These are phyloP conservation scores for Epinephelus coioides DNA, from an alignment of 2,797 vertebrate genomes.

Conservation along the genomic window DNA sequence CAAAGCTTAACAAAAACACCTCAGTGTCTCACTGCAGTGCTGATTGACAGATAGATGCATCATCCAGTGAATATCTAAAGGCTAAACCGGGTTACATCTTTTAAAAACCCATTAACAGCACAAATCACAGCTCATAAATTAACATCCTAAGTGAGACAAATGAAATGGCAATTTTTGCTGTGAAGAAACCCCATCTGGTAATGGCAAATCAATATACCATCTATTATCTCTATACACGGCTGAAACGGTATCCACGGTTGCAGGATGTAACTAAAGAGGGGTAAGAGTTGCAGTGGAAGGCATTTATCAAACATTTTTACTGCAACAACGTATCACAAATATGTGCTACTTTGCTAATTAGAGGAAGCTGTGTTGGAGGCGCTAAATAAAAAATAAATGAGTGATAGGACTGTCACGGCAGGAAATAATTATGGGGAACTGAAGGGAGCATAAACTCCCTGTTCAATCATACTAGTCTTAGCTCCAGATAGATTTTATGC, in stretches of 20 bases:
- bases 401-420: constrained; percentile 8
- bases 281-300: constrained; percentile 10
- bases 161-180: constrained; percentile 28
- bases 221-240: constrained; percentile 11
- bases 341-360: constrained; percentile 26
- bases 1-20: constrained; percentile 7
- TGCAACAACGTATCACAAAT: constrained; percentile 20
- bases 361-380: constrained; percentile 15
- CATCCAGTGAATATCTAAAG: constrained; percentile 26
- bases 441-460: constrained; percentile 14
- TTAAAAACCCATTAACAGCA: constrained; percentile 39
- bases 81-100: constrained; percentile 34
- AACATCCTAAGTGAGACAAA: constrained; percentile 27
- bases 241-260: background rate
- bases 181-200: constrained; percentile 37
- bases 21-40: background rate
- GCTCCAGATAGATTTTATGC: constrained; percentile 16
- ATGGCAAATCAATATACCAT: constrained; percentile 40
- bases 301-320: constrained; percentile 38
- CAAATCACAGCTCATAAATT: constrained; percentile 50
- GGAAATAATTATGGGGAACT: constrained; percentile 4
- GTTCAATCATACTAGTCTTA: constrained; percentile 12
- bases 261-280: constrained; percentile 13
- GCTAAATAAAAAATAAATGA: constrained; percentile 34
- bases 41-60: constrained; percentile 15